Percentiles rank a stretch among this genome's conserved stretches.
These are phyloP conservation scores for Liopterus haemorrhoidalis DNA, from an alignment of 2,888 invertebrate species.

Conservation along the genomic window DNA sequence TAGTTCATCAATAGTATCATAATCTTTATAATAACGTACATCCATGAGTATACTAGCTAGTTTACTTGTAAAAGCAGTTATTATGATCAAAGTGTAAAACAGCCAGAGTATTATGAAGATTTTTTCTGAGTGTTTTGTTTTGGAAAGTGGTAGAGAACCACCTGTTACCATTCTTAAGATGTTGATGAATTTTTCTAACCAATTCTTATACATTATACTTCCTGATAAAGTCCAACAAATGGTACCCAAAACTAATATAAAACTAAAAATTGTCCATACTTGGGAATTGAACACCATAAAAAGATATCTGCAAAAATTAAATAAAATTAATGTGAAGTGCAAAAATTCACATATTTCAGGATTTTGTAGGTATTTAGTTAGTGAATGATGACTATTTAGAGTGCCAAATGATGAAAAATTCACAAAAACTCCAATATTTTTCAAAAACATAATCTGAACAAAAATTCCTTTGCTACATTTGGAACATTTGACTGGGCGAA, in stretches of 20 bases:
- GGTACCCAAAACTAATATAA: background rate
- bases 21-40: constrained; percentile 42
- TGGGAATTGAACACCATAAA: constrained; percentile 10
- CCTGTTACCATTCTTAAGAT: constrained; percentile 3
- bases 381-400: no score
- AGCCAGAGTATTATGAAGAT: constrained; percentile 17
- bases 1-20: constrained; percentile 44
- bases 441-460: no score
- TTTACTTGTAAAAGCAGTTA: constrained; percentile 16
- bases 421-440: no score
- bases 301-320: constrained; percentile 13
- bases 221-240: background rate
- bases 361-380: no score
- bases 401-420: no score
- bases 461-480: no score
- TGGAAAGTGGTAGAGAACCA: constrained; percentile 7
- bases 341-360: no score
- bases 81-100: constrained; percentile 13
- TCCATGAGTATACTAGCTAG: constrained; percentile 17
- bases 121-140: constrained; percentile 13
- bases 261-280: constrained; percentile 14
- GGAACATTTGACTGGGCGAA: no score
- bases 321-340: no score
- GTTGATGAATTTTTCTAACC: constrained; percentile 7
- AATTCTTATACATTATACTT: background rate